Conservation (phyloP, 2,113 vertebrate genomes). For the Sapayoa aenigma region DNA sequence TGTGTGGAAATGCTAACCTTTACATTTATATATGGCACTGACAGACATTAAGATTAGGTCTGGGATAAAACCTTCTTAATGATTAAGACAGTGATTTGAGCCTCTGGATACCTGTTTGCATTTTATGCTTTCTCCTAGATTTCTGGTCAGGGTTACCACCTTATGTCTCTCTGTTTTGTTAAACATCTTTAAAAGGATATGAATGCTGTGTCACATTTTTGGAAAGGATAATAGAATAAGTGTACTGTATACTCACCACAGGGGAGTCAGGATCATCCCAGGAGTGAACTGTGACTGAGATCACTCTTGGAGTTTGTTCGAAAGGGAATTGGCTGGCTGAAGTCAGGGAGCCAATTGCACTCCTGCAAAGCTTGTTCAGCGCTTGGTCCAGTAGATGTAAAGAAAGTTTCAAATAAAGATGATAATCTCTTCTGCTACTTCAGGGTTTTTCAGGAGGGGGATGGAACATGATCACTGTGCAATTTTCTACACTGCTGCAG, state of each 20-base stretch:
- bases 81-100: neutral
- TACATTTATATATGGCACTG: neutral
- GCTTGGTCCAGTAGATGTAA: neutral
- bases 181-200: neutral
- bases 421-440: neutral
- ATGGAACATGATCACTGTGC: neutral
- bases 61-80: neutral
- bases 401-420: neutral
- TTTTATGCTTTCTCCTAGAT: neutral
- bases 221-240: neutral
- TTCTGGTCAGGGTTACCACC: neutral
- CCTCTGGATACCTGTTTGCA: neutral
- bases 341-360: neutral
- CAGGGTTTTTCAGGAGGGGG: neutral
- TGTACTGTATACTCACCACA: neutral
- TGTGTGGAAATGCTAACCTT: neutral
- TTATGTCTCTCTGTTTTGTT: neutral
- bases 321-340: neutral
- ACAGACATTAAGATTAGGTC: neutral
- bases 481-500: neutral
- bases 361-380: neutral
- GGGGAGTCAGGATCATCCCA: neutral
- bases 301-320: neutral
- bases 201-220: neutral
- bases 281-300: neutral